phyloP scores from a whole-genome alignment of 2,888 invertebrate genomes.

The Aspidiotus destructor region DNA sequence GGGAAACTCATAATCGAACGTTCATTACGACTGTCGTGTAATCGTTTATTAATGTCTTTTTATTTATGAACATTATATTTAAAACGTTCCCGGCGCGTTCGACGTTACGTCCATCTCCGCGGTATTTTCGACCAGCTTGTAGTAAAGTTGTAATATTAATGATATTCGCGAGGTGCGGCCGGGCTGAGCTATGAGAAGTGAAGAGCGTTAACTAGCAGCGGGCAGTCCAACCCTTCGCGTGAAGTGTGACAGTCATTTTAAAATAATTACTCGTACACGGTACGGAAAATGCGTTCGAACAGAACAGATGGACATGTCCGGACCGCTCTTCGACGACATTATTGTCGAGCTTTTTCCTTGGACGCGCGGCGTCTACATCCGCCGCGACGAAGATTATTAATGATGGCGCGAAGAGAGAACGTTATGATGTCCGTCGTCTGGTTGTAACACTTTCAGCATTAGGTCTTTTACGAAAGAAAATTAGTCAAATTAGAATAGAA shows the following conservation, averaged over 20 bases:
- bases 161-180: constrained; percentile 21
- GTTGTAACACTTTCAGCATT: neutral
- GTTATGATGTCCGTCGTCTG: neutral
- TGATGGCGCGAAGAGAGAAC: neutral
- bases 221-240: constrained; percentile 17
- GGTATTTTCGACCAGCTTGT: constrained; percentile 8
- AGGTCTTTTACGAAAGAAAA: constrained; percentile 4
- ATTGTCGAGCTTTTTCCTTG: constrained; percentile 2
- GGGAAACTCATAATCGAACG: neutral
- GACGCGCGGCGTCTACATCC: neutral
- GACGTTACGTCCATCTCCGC: neutral
- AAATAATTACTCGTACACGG: constrained; percentile 28
- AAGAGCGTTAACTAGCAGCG: neutral
- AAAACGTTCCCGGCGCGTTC: neutral
- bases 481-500: constrained; percentile 2
- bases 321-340: neutral
- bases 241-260: constrained; percentile 31
- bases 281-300: neutral
- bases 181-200: constrained; percentile 7
- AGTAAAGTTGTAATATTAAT: constrained; percentile 28
- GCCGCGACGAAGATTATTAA: neutral
- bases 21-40: neutral
- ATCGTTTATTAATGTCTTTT: constrained; percentile 2
- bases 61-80: neutral
- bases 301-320: neutral